Percentiles rank a stretch among this genome's conserved stretches.
Evolutionary conservation across 2,797 vertebrate genomes (phyloP).

Genomic region (Platalea minor): DNA sequence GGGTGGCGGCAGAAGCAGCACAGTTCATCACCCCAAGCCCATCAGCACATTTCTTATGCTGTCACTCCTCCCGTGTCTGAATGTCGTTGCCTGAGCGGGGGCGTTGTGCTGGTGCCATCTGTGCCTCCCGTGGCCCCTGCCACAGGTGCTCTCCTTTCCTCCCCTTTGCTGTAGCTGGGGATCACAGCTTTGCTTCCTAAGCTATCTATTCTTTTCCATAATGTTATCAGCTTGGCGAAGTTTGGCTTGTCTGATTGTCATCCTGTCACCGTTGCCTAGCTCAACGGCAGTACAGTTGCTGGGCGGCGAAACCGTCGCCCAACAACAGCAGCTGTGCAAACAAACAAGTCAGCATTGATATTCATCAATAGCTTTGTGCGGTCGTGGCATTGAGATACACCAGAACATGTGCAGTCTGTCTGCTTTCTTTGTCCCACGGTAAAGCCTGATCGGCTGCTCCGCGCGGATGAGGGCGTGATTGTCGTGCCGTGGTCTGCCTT

Average conservation of each 20-base stretch:
- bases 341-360: conserved; percentile 5
- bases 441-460: background rate
- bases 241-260: background rate
- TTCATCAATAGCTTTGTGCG: conserved; percentile 28
- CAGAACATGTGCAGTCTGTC: conserved; percentile 11
- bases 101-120: conserved; percentile 37
- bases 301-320: background rate
- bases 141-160: background rate
- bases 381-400: background rate
- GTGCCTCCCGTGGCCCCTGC: background rate
- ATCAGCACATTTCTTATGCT: background rate
- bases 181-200: background rate
- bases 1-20: background rate
- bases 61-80: fast-evolving
- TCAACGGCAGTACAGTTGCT: background rate
- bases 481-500: background rate
- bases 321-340: conserved; percentile 11
- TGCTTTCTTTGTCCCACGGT: background rate
- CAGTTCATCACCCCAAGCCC: background rate
- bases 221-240: background rate
- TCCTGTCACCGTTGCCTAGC: background rate
- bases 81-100: background rate
- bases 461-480: background rate
- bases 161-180: background rate
- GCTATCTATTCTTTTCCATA: background rate